Evolutionary conservation across 2,113 vertebrate species (phyloP), one percentile per base, ranked within the genome.

Genomic region (Sclerurus mexicanus): DNA sequence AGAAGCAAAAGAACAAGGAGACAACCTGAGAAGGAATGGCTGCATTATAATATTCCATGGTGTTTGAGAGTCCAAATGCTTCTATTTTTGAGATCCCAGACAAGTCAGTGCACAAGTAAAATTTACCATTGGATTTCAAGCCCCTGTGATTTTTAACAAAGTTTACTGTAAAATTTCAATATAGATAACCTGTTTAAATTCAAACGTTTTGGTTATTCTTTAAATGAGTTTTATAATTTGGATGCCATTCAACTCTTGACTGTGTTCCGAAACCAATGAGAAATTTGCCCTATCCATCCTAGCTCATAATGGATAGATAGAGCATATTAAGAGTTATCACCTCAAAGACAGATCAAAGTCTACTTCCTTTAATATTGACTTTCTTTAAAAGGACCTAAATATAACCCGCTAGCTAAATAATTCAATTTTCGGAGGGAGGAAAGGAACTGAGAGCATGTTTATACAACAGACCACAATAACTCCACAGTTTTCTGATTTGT

Each of bases 351-450:
- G 83, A 95, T 95, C 95, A 96, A 95, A 97, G 86, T 81, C 95
- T 94, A 91, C 90, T 94, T 97, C 93, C 94, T 94, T 93, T 78
- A 77, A 74, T 96, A 95, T 97, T 58, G 96, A 97, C 96, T 96
- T 96, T 91, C 94, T 95, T 94, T 96, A 96, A 97, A 96, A 96
- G 96, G 91, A 60, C 87, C 91, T 97, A 96, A 95, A 96, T 96
- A 96, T 97, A 97, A 92, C 93, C 77, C 0, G 0, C 87, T 35
- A 95, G 91, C 87, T 95, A 96, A 97, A 97, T 95, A 96, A 97
- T 96, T 95, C 86, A 86, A 93, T 96, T 96, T 96, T 85, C 12
- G 2, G 22, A 14, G 63, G 39, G 69, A 53, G 50, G n/a, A 37
- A 33, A 68, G 88, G 76, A 93, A 78, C 76, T 75, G 88, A 89